Percentiles rank a stretch among this genome's conserved stretches.
These are phyloP conservation scores for Muscina levida DNA, from an alignment of 2,888 invertebrate species.

Conservation along the genomic window DNA sequence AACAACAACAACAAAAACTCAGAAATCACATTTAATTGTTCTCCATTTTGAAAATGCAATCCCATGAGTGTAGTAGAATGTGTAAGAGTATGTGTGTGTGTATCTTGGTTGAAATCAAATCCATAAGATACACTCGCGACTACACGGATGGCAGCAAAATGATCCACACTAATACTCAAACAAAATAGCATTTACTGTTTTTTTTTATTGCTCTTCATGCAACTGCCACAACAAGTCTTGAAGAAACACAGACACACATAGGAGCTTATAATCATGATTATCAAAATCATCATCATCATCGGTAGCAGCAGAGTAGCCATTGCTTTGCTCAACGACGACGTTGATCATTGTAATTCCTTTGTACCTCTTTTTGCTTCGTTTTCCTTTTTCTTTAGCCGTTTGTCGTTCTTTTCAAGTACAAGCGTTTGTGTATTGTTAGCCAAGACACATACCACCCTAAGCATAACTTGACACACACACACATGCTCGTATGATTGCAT, in stretches of 20 bases:
- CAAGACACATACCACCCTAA: slow-evolving; percentile 53
- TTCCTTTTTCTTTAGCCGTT: slow-evolving; percentile 46
- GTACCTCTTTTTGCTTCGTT: slow-evolving; percentile 52
- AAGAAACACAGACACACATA: slow-evolving; percentile 14
- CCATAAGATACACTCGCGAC: slow-evolving; percentile 56
- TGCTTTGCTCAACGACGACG: neutral
- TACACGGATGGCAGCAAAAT: slow-evolving; percentile 4
- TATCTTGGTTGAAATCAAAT: slow-evolving; percentile 65
- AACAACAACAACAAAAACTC: neutral
- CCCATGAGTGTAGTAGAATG: neutral
- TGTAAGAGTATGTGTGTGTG: slow-evolving; percentile 4
- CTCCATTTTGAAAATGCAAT: slow-evolving; percentile 66
- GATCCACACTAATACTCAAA: neutral
- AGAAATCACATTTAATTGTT: slow-evolving; percentile 63
- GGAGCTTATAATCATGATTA: neutral
- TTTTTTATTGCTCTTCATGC: slow-evolving; percentile 53
- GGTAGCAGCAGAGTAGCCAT: neutral
- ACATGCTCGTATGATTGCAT: neutral
- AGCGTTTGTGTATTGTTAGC: slow-evolving; percentile 43
- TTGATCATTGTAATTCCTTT: slow-evolving; percentile 63
- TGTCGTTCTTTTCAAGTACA: slow-evolving; percentile 53
- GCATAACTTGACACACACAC: slow-evolving; percentile 18
- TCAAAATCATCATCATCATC: slow-evolving; percentile 4
- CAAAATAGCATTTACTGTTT: slow-evolving; percentile 31
- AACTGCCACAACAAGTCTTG: slow-evolving; percentile 64